Percentiles rank a stretch among this genome's conserved stretches.
Conservation (phyloP, 1,140 invertebrate genomes). For the Sipha flava region DNA sequence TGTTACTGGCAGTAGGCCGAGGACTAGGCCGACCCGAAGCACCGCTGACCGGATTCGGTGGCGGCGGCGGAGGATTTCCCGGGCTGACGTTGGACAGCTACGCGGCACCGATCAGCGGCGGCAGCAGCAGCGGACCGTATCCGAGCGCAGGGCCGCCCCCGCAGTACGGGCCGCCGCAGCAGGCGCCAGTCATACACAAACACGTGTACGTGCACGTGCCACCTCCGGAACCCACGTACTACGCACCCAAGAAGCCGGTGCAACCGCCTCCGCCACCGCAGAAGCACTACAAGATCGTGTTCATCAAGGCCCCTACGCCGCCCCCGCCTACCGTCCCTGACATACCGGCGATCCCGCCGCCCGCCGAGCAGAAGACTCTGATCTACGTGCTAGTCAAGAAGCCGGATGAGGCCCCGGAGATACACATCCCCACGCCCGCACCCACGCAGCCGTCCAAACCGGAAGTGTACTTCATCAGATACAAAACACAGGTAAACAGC, state of each 20-base stretch:
- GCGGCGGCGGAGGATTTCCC: conserved; percentile 33
- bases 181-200: conserved; percentile 67
- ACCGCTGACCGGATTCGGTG: conserved; percentile 16
- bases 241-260: conserved; percentile 46
- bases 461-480: conserved; percentile 79
- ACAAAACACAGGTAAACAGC: conserved; percentile 63
- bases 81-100: conserved; percentile 39
- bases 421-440: conserved; percentile 64
- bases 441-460: conserved; percentile 75
- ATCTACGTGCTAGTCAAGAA: conserved; percentile 85
- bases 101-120: conserved; percentile 38
- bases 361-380: conserved; percentile 77
- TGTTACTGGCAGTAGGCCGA: conserved; percentile 36
- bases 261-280: conserved; percentile 56
- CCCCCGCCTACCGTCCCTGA: conserved; percentile 66
- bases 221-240: conserved; percentile 68
- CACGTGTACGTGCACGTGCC: conserved; percentile 80
- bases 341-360: conserved; percentile 61
- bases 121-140: conserved; percentile 43
- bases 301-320: conserved; percentile 76
- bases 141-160: conserved; percentile 52
- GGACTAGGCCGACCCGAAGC: conserved; percentile 38
- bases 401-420: conserved; percentile 69
- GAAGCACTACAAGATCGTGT: conserved; percentile 83
- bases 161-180: conserved; percentile 61